These are phyloP conservation scores for Hemistola chrysoprasaria DNA, from an alignment of 2,888 invertebrate genomes.

Conservation along the genomic window DNA sequence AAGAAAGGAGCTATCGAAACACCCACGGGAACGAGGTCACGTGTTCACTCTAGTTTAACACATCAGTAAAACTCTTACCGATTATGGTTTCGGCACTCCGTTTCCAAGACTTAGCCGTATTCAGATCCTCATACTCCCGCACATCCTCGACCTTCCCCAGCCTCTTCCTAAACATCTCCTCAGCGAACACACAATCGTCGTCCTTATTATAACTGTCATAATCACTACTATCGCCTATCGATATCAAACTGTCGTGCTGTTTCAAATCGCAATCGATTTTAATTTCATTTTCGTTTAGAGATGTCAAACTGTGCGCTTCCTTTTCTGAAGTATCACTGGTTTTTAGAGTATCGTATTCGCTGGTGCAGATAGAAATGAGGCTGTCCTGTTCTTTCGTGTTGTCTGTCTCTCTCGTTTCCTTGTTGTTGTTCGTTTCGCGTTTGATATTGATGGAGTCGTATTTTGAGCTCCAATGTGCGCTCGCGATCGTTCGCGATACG, in stretches of 20 bases:
- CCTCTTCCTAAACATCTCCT: constrained; percentile 69
- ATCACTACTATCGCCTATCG: constrained; percentile 87
- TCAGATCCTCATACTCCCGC: constrained; percentile 55
- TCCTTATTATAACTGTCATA: constrained; percentile 82
- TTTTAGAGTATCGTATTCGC: constrained; percentile 64
- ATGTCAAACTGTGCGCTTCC: constrained; percentile 62
- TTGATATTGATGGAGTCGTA: constrained; percentile 86
- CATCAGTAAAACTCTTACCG: constrained; percentile 48
- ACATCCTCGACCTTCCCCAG: constrained; percentile 58
- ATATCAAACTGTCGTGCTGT: constrained; percentile 74
- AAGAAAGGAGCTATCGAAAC: too few relatives aligned
- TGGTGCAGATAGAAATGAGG: constrained; percentile 66
- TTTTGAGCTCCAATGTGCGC: constrained; percentile 88
- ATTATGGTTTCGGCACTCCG: constrained; percentile 66
- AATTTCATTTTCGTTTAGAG: constrained; percentile 48
- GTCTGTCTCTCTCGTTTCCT: constrained; percentile 55
- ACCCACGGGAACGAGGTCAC: too few relatives aligned
- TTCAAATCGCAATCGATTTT: constrained; percentile 44
- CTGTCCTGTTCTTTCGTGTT: constrained; percentile 65
- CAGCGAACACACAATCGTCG: constrained; percentile 66
- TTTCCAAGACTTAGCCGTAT: constrained; percentile 58
- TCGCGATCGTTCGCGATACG: constrained; percentile 87
- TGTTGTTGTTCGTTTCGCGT: constrained; percentile 65
- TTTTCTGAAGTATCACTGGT: constrained; percentile 51
- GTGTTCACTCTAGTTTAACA: too few relatives aligned